Conservation (phyloP, 2,888 invertebrate genomes). For the Teleiodes luculella region DNA sequence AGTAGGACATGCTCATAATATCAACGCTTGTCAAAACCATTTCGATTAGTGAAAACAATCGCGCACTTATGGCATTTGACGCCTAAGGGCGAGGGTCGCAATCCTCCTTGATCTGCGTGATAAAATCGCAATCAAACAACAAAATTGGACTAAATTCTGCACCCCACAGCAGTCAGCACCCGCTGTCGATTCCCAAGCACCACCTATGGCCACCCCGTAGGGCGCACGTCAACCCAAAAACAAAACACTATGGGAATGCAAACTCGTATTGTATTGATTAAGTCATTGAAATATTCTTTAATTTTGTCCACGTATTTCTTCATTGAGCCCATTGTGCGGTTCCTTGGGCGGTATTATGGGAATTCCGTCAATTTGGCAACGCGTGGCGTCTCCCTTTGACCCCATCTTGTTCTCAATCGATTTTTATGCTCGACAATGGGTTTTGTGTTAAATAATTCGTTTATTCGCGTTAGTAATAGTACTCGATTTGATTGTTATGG, state of each 20-base stretch:
- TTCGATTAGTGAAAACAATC: conserved; percentile 35
- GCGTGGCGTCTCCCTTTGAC: conserved; percentile 59
- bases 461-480: conserved; percentile 48
- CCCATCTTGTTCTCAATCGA: conserved; percentile 51
- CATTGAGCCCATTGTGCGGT: conserved; percentile 52
- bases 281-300: conserved; percentile 67
- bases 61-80: conserved; percentile 37
- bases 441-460: conserved; percentile 65
- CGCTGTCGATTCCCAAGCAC: conserved; percentile 65
- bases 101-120: conserved; percentile 63
- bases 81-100: conserved; percentile 46
- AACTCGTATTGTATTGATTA: conserved; percentile 73
- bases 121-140: conserved; percentile 75
- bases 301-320: conserved; percentile 50
- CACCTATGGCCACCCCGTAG: conserved; percentile 42
- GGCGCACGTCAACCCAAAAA: conserved; percentile 56
- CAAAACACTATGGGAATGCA: conserved; percentile 71
- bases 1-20: no score
- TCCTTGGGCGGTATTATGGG: conserved; percentile 70
- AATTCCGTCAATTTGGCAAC: conserved; percentile 70
- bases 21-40: conserved; percentile 1
- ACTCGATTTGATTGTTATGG: conserved; percentile 61
- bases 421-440: conserved; percentile 54
- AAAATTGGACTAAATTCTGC: conserved; percentile 57
- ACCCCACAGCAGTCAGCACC: conserved; percentile 51